A percentile compares a stretch with the other conserved stretches of the same genome.
Conservation (phyloP, 2,113 vertebrate species). For the Equus przewalskii region DNA sequence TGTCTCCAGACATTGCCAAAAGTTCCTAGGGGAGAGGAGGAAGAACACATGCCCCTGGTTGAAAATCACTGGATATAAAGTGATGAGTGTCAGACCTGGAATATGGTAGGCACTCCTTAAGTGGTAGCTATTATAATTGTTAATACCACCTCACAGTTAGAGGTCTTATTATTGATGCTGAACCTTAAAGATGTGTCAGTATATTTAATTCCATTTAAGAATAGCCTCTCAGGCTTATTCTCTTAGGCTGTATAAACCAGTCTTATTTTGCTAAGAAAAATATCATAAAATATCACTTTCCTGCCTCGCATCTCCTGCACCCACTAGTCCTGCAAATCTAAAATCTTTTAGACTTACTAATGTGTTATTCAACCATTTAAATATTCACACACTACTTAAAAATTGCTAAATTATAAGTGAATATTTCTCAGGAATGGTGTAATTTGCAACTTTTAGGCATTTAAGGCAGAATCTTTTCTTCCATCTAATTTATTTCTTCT, state of each 20-base stretch:
- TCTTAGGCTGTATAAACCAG: background rate
- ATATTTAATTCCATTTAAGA: conserved; percentile 42
- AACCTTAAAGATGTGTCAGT: conserved; percentile 1
- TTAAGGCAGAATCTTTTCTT: background rate
- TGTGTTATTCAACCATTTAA: background rate
- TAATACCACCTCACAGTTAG: background rate
- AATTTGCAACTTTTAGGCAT: conserved; percentile 16
- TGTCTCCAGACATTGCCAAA: background rate
- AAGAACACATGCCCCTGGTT: background rate
- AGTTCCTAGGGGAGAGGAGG: background rate
- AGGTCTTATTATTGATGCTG: background rate
- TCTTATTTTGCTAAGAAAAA: background rate
- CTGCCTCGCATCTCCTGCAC: background rate
- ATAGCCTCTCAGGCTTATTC: background rate
- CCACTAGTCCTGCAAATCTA: background rate
- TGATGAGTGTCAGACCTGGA: background rate
- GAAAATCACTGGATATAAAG: background rate
- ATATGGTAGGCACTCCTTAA: background rate
- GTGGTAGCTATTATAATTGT: background rate
- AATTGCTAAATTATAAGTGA: conserved; percentile 12
- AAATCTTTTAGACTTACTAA: background rate
- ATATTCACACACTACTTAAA: background rate
- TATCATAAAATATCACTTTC: background rate
- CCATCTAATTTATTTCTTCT: background rate
- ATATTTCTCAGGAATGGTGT: conserved; percentile 5